A percentile compares a stretch with the other conserved stretches of the same genome.
These are phyloP conservation scores for Lateolabrax maculatus DNA, from an alignment of 2,797 vertebrate species.

Conservation along the genomic window DNA sequence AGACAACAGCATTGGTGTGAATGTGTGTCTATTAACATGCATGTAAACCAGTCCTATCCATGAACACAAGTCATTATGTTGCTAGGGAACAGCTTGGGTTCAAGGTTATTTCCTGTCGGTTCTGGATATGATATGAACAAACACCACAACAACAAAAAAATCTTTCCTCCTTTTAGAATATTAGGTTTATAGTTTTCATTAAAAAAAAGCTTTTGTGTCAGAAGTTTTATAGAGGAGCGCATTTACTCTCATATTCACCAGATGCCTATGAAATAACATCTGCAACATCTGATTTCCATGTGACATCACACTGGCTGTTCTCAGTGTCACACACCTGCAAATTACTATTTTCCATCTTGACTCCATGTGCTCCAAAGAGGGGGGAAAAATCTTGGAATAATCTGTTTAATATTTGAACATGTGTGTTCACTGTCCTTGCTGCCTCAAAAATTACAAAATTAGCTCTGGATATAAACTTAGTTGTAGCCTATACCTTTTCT, in stretches of 20 bases:
- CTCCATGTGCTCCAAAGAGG: constrained; percentile 42
- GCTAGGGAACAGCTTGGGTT: constrained; percentile 53
- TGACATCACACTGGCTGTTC: constrained; percentile 36
- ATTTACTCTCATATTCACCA: constrained; percentile 13
- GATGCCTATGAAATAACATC: constrained; percentile 51
- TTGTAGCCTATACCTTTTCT: not conserved
- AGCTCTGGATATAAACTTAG: not conserved
- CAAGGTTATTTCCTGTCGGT: constrained; percentile 32
- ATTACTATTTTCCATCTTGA: constrained; percentile 50
- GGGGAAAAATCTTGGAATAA: not conserved
- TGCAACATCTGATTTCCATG: constrained; percentile 56
- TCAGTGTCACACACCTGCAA: constrained; percentile 51
- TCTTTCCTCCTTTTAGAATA: not conserved
- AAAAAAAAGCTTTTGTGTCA: not conserved
- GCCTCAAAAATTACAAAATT: not conserved
- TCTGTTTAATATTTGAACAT: constrained; percentile 20
- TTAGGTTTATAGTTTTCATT: not conserved
- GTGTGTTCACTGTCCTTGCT: not conserved
- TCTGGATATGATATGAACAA: not conserved
- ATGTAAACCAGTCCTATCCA: not conserved
- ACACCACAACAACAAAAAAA: constrained; percentile 1
- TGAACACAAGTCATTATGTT: constrained; percentile 35
- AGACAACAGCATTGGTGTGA: constrained; percentile 1
- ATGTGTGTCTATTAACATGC: not conserved
- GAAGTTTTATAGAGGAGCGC: not conserved